phyloP scores from a whole-genome alignment of 1,140 invertebrate genomes.

The Drosophila equinoxialis region DNA sequence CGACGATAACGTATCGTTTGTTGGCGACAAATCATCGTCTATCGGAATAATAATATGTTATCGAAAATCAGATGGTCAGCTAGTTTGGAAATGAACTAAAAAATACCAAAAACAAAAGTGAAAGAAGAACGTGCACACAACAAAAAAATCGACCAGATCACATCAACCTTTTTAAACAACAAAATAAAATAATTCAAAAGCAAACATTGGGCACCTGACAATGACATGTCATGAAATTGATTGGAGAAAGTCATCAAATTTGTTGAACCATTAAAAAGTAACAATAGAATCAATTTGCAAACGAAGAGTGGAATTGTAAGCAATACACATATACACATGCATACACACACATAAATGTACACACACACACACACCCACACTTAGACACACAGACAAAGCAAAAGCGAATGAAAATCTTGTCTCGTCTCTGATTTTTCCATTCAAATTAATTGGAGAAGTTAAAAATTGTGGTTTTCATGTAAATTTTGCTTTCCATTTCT shows the following conservation, averaged over 20 bases:
- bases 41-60: no score
- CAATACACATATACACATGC: slow-evolving; percentile 34
- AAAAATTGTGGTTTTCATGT: not conserved
- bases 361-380: slow-evolving; percentile 14
- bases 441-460: not conserved
- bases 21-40: no score
- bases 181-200: slow-evolving; percentile 25
- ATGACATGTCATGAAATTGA: not conserved
- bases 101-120: slow-evolving; percentile 41
- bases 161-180: slow-evolving; percentile 33
- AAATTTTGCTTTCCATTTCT: not conserved
- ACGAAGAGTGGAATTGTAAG: slow-evolving; percentile 30
- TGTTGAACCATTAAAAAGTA: not conserved
- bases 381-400: slow-evolving; percentile 34
- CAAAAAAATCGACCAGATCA: slow-evolving; percentile 55
- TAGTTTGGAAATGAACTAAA: slow-evolving; percentile 28
- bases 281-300: not conserved
- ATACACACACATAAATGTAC: slow-evolving; percentile 31
- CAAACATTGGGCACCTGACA: not conserved
- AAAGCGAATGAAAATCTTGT: slow-evolving; percentile 54
- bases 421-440: slow-evolving; percentile 35
- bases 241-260: not conserved
- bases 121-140: slow-evolving; percentile 60
- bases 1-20: no score
- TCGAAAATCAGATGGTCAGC: slow-evolving; percentile 38